Evolutionary conservation across 2,113 vertebrate species (phyloP).

Genomic region (Lepus europaeus): DNA sequence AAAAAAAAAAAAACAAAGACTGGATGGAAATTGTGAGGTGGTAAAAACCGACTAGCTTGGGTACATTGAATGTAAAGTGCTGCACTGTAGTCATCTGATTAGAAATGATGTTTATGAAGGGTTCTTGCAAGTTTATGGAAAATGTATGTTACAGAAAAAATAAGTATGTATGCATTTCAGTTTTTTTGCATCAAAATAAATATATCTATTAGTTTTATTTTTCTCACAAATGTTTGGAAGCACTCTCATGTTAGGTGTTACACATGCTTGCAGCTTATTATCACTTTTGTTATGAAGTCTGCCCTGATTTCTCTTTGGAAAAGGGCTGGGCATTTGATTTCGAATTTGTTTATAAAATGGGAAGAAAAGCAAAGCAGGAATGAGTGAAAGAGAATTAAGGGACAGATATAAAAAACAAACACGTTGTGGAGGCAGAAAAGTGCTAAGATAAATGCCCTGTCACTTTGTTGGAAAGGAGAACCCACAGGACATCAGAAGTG

Average conservation of each 20-base stretch:
- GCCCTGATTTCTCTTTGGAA: background rate
- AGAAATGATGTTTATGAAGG: background rate
- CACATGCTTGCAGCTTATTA: background rate
- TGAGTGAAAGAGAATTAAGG: background rate
- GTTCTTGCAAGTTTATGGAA: too few relatives aligned
- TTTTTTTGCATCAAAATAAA: too few relatives aligned
- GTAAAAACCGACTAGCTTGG: background rate
- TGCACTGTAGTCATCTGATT: rapidly evolving
- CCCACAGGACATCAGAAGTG: background rate
- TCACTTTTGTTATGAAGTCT: background rate
- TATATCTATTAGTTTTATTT: too few relatives aligned
- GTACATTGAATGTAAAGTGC: background rate
- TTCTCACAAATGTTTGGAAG: too few relatives aligned
- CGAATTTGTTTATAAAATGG: background rate
- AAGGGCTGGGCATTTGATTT: background rate
- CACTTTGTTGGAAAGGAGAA: background rate
- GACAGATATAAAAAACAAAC: background rate
- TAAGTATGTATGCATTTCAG: too few relatives aligned
- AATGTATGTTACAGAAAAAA: too few relatives aligned
- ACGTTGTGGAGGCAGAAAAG: background rate
- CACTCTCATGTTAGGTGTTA: background rate
- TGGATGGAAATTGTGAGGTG: background rate
- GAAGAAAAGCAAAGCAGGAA: background rate
- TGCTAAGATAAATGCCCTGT: background rate
- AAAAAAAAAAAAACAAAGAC: background rate